Base-by-base conservation (phyloP, 2,797 vertebrate species). In the Malurus leucopterus region DNA sequence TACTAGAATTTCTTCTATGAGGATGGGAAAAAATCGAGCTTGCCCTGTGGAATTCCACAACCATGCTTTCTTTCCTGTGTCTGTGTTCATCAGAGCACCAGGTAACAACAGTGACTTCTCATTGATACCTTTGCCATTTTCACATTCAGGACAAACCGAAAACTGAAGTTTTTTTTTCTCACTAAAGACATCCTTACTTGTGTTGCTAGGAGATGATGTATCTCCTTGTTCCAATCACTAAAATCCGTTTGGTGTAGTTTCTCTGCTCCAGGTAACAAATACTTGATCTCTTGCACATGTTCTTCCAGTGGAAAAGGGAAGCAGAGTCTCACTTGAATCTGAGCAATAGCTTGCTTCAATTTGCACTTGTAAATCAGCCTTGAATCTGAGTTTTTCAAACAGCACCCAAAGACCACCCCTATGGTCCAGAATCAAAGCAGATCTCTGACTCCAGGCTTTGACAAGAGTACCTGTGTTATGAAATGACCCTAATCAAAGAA, bases 1-100 rank as follows among this genome's bases (percentile, higher is more conserved):
- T 77, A 76, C 77, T 88, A 81, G 62, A 92, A 90, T 86, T 95
- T 92, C 77, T 82, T 84, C 74, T 63, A 1, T 49, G 34, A 87
- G 43, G 38, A 32, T 76, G 41, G 71, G 57, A 51, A 79, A 88
- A 90, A 84, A 13, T 57, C 9, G 6, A 43, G 30, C 17, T 36
- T 49, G 17, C 55, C 40, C 32, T 23, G 43, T 47, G 59, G 23
- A 65, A 38, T 54, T 86, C 78, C 62, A 19, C 16, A 32, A 8
- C 72, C 6, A 30, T 30, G 13, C 3, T 78, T 87, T 50, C 30
- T 70, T 71, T 92, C 46, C 20, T 46, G 20, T 9, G 51, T 70
- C 72, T 68, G 27, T 15, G 17, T 40, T 62, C 40, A 47, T 51
- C 34, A 51, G 64, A 62, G 21, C 26, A 59, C 16, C 49, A 63